Evolutionary conservation across 2,797 vertebrate species (phyloP).

Genomic region (Centroberyx gerrardi): DNA sequence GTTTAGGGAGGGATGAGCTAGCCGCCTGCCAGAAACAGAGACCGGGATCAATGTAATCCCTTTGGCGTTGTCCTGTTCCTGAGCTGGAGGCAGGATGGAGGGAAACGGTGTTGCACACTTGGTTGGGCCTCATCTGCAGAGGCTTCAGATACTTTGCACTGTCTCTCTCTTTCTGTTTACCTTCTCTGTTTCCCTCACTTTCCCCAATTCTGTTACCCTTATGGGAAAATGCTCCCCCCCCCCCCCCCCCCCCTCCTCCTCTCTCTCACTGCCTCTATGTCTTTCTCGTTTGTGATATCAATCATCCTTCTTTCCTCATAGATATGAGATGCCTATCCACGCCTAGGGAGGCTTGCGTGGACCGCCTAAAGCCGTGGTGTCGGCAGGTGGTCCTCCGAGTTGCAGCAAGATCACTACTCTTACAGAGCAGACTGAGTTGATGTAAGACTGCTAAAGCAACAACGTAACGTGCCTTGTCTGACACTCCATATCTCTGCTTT

Average conservation of each 20-base stretch:
- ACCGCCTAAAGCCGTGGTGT: conserved; percentile 1
- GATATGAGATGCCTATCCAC: background rate
- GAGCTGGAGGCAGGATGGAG: conserved; percentile 3
- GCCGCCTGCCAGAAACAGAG: conserved; percentile 7
- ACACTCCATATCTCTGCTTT: conserved; percentile 5
- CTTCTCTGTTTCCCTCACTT: background rate
- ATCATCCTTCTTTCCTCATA: conserved; percentile 7
- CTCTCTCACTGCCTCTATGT: background rate
- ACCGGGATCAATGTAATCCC: conserved; percentile 15
- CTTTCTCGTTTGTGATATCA: background rate
- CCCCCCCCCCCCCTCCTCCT: too few species aligned
- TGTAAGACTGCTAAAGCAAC: conserved; percentile 1
- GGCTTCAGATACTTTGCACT: background rate
- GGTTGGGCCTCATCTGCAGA: background rate
- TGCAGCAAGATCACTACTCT: background rate
- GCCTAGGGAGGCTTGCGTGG: background rate
- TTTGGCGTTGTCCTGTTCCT: background rate
- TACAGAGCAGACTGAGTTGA: conserved; percentile 3
- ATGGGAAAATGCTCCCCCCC: background rate
- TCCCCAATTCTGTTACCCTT: background rate
- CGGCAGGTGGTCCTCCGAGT: conserved; percentile 23
- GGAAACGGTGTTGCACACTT: background rate
- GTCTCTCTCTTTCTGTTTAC: background rate
- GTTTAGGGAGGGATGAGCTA: conserved; percentile 1
- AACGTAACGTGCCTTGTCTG: background rate